phyloP scores from a whole-genome alignment of 2,888 invertebrate genomes.

The Germaria angustata region DNA sequence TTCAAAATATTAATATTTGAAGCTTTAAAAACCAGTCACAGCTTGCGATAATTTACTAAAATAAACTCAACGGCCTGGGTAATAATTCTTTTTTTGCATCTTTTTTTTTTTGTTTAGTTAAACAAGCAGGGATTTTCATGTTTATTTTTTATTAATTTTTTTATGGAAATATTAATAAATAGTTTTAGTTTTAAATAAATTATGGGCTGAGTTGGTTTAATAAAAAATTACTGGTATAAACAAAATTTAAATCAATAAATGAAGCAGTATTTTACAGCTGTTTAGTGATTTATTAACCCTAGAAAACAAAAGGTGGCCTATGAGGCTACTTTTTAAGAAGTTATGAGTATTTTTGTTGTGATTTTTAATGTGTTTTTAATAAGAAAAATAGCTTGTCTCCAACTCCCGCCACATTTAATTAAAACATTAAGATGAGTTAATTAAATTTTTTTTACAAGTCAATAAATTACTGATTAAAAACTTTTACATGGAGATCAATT shows the following conservation, averaged over 20 bases:
- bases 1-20: neutral
- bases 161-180: neutral
- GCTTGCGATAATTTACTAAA: slow-evolving; percentile 27
- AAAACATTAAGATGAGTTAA: too few species aligned
- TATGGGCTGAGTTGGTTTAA: neutral
- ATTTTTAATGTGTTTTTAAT: too few species aligned
- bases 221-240: slow-evolving; percentile 14
- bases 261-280: slow-evolving; percentile 1
- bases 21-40: slow-evolving; percentile 20
- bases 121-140: too few species aligned
- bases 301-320: too few species aligned
- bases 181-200: neutral
- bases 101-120: neutral
- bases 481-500: too few species aligned
- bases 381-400: too few species aligned
- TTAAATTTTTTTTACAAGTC: too few species aligned
- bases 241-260: slow-evolving; percentile 8
- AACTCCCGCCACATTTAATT: too few species aligned
- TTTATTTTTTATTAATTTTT: too few species aligned
- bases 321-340: too few species aligned
- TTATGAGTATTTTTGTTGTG: too few species aligned
- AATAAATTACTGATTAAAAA: too few species aligned
- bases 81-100: neutral
- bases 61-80: slow-evolving; percentile 16
- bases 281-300: neutral